Percentiles rank a stretch among this genome's conserved stretches.
These are phyloP conservation scores for Chloromyia formosa DNA, from an alignment of 2,888 invertebrate genomes.

Conservation along the genomic window DNA sequence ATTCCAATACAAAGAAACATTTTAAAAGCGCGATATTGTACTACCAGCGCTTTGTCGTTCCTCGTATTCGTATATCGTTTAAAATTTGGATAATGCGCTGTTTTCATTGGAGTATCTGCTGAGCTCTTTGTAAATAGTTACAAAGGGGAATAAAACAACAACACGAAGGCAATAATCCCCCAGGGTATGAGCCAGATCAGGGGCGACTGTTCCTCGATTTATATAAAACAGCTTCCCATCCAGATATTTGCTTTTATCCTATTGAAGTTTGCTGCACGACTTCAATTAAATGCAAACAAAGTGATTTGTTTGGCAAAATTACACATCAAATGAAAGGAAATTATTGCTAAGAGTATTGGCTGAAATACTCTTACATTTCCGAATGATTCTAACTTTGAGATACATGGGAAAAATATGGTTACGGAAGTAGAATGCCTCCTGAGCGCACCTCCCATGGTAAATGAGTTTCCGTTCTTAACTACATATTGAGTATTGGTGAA, in stretches of 20 bases:
- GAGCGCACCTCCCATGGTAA: too few relatives aligned
- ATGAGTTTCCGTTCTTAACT: too few relatives aligned
- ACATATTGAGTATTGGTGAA: too few relatives aligned
- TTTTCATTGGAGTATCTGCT: not conserved
- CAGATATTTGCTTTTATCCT: constrained; percentile 37
- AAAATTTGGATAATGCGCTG: constrained; percentile 9
- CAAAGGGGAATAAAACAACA: too few relatives aligned
- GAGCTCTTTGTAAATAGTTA: constrained; percentile 6
- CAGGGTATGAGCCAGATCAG: not conserved
- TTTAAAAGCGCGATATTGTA: constrained; percentile 11
- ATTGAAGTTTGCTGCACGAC: constrained; percentile 39
- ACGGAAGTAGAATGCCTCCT: too few relatives aligned
- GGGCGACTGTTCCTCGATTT: constrained; percentile 30
- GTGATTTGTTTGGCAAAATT: constrained; percentile 2
- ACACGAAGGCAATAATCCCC: constrained; percentile 8
- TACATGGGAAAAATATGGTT: too few relatives aligned
- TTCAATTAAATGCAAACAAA: constrained; percentile 39
- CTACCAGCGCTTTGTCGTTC: not conserved
- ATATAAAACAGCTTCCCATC: constrained; percentile 18
- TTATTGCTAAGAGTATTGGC: too few relatives aligned
- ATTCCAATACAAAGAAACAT: constrained; percentile 25
- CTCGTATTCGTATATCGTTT: constrained; percentile 1
- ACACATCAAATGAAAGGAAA: too few relatives aligned
- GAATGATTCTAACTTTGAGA: too few relatives aligned
- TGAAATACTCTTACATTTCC: too few relatives aligned